These are phyloP conservation scores for Esperia sulphurella DNA, from an alignment of 2,888 invertebrate species.

Conservation along the genomic window DNA sequence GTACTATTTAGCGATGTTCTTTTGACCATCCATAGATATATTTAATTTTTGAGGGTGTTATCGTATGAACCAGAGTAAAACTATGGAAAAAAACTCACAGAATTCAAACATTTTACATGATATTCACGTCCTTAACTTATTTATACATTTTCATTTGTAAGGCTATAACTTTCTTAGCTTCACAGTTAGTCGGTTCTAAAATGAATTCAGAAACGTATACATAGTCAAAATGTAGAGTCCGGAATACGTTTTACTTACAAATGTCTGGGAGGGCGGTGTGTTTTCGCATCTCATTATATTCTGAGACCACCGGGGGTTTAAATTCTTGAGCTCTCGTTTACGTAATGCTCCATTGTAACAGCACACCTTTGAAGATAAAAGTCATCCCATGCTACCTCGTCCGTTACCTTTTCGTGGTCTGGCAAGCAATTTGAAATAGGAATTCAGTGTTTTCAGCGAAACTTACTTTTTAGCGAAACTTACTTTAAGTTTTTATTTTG, in stretches of 20 bases:
- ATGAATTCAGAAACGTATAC: slow-evolving; percentile 18
- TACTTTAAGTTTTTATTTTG: neutral
- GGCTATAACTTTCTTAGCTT: neutral
- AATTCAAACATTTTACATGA: neutral
- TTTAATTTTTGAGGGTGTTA: too few relatives aligned
- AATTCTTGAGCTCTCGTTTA: slow-evolving; percentile 57
- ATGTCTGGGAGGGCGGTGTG: slow-evolving; percentile 32
- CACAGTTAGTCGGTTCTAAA: slow-evolving; percentile 9
- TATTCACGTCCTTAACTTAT: neutral
- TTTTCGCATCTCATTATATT: slow-evolving; percentile 59
- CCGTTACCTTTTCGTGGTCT: slow-evolving; percentile 48
- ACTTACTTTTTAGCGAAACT: neutral
- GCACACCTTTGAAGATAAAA: slow-evolving; percentile 62
- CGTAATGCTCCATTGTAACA: slow-evolving; percentile 56
- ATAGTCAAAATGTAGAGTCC: slow-evolving; percentile 15
- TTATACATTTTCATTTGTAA: too few relatives aligned
- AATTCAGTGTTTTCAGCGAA: neutral
- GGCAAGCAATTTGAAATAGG: slow-evolving; percentile 12
- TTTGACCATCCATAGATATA: too few relatives aligned
- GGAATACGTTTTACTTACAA: slow-evolving; percentile 38
- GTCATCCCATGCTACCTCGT: slow-evolving; percentile 39
- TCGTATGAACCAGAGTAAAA: too few relatives aligned
- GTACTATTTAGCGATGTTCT: too few relatives aligned
- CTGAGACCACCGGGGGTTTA: slow-evolving; percentile 36
- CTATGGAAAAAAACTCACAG: too few relatives aligned